Evolutionary conservation across 2,797 vertebrate genomes (phyloP).

Genomic region (Pelochelys cantorii): DNA sequence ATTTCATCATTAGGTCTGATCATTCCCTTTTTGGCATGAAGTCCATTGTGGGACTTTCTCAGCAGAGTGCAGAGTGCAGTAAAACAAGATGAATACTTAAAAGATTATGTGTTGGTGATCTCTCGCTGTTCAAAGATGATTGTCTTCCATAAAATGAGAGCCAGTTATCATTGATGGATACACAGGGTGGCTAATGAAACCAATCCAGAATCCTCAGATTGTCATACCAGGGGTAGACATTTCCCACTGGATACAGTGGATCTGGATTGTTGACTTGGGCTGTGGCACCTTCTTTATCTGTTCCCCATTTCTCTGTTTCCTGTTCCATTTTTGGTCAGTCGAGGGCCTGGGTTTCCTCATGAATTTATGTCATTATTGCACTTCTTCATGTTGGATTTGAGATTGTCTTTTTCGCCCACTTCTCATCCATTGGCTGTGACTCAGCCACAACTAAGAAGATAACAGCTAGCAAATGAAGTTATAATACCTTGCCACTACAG

Average conservation of each 20-base stretch:
- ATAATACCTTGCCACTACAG: neutral
- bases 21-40: neutral
- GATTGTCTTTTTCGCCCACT: too few relatives aligned
- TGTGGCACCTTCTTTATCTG: neutral
- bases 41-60: neutral
- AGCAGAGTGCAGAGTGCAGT: neutral
- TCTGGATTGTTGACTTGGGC: neutral
- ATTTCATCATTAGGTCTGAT: neutral
- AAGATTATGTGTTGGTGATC: too few relatives aligned
- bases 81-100: neutral
- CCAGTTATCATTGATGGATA: neutral
- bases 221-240: neutral
- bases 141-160: neutral
- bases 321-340: too few relatives aligned
- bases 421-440: too few relatives aligned
- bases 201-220: neutral
- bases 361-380: too few relatives aligned
- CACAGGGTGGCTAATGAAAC: neutral
- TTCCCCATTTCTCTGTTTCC: neutral
- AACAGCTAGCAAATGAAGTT: neutral
- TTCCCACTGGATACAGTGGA: fast-evolving
- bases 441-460: neutral
- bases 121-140: neutral
- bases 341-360: too few relatives aligned
- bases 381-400: too few relatives aligned